phyloP scores from a whole-genome alignment of 2,113 vertebrate species.

The Albula goreensis region DNA sequence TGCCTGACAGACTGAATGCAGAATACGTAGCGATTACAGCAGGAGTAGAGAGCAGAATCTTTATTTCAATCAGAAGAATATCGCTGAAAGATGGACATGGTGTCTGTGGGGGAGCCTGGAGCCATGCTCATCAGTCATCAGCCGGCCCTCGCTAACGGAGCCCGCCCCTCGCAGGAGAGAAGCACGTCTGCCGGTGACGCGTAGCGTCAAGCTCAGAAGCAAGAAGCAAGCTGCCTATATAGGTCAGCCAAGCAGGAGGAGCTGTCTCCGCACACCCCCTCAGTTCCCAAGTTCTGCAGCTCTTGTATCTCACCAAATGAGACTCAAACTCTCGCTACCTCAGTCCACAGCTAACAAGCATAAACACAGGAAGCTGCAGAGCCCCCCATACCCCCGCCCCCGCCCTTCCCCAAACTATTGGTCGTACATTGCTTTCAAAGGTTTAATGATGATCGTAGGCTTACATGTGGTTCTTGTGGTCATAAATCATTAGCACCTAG shows the following conservation, averaged over 20 bases:
- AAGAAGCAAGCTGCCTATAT: conserved; percentile 75
- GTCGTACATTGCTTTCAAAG: background rate
- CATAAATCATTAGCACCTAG: background rate
- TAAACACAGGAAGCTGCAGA: background rate
- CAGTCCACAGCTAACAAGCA: background rate
- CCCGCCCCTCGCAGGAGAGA: conserved; percentile 33
- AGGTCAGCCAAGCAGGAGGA: conserved; percentile 79
- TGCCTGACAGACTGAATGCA: no score
- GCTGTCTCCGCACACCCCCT: conserved; percentile 67
- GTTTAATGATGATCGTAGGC: no score
- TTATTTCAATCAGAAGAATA: no score
- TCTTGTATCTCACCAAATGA: background rate
- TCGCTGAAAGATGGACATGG: no score
- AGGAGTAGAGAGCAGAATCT: no score
- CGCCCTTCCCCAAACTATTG: background rate
- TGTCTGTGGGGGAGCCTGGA: background rate
- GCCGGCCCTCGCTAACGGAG: conserved; percentile 20
- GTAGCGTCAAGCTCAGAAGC: conserved; percentile 66
- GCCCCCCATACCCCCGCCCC: no score
- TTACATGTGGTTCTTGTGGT: background rate
- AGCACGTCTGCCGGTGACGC: conserved; percentile 63
- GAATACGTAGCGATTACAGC: no score
- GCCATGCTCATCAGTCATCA: background rate
- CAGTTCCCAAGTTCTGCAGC: conserved; percentile 53
- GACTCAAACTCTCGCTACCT: background rate